Percentiles rank a stretch among this genome's conserved stretches.
phyloP scores from a whole-genome alignment of 2,797 vertebrate species.

The Furcifer pardalis region DNA sequence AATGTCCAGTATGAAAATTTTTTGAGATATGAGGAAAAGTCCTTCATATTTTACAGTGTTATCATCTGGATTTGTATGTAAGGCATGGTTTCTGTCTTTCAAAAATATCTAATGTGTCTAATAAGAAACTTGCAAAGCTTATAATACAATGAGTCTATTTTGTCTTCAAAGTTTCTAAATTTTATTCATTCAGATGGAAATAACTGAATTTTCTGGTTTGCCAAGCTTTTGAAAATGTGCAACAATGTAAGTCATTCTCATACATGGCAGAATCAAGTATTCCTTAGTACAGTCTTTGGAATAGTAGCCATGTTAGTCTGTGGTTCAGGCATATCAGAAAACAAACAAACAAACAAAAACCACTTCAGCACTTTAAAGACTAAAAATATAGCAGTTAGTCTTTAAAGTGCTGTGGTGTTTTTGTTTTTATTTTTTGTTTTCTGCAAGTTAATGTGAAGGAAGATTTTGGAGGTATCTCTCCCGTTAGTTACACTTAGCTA shows the following conservation, averaged over 20 bases:
- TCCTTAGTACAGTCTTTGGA: too few relatives aligned
- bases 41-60: slow-evolving; percentile 29
- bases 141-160: neutral
- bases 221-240: neutral
- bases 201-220: neutral
- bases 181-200: neutral
- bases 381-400: too few relatives aligned
- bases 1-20: slow-evolving; percentile 31
- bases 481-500: neutral
- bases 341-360: too few relatives aligned
- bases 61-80: neutral
- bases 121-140: neutral
- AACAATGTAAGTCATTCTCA: neutral
- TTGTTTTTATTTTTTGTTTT: too few relatives aligned
- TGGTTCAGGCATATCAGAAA: too few relatives aligned
- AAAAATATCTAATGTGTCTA: neutral
- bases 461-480: neutral
- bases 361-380: too few relatives aligned
- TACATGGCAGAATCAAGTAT: neutral
- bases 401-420: too few relatives aligned
- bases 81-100: slow-evolving; percentile 1
- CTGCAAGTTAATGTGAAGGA: neutral
- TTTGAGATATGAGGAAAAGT: too few relatives aligned
- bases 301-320: too few relatives aligned
- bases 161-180: neutral